Conservation (phyloP, 2,113 vertebrate genomes). For the Limnothrissa miodon region DNA sequence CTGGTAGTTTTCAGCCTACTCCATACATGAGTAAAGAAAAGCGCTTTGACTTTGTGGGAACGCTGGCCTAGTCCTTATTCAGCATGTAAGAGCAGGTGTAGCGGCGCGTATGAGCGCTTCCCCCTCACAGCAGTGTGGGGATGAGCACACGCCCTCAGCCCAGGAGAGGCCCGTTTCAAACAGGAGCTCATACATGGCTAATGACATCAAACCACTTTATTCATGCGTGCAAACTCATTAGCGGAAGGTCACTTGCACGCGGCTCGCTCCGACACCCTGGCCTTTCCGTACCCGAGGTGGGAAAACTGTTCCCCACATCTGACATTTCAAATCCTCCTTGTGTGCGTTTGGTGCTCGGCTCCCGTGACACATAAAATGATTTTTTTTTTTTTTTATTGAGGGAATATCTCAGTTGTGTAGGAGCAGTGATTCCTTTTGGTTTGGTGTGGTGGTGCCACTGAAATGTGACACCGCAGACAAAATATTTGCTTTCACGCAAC, state of each 20-base stretch:
- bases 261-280: background rate
- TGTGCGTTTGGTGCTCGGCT: background rate
- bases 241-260: conserved; percentile 39
- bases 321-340: background rate
- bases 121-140: background rate
- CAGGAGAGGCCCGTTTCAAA: background rate
- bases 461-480: background rate
- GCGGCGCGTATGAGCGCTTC: background rate
- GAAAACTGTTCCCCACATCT: conserved; percentile 31
- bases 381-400: background rate
- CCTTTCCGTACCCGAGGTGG: conserved; percentile 31
- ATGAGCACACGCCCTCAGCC: background rate
- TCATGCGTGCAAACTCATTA: conserved; percentile 34
- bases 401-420: background rate
- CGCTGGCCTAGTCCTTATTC: background rate
- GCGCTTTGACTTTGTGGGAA: background rate
- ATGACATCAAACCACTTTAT: conserved; percentile 27
- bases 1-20: background rate
- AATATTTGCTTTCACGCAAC: background rate
- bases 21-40: background rate
- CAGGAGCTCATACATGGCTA: conserved; percentile 25
- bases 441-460: background rate
- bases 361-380: background rate
- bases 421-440: background rate
- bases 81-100: background rate